A percentile compares a stretch with the other conserved stretches of the same genome.
Conservation (phyloP, 2,888 invertebrate genomes). For the Atherix ibis region DNA sequence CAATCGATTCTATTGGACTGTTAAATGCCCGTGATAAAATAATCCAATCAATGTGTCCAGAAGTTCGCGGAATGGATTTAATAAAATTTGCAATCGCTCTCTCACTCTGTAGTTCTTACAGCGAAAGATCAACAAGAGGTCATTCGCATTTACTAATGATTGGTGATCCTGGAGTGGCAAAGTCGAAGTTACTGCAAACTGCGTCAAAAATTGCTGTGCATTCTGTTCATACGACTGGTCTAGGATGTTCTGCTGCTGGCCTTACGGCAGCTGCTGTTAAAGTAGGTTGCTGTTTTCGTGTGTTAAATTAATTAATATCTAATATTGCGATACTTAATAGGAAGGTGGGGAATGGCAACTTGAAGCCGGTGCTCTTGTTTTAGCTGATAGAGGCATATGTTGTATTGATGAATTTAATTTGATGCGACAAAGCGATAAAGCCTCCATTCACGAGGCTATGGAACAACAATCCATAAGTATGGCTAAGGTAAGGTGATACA, state of each 20-base stretch:
- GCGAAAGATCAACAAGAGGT: slow-evolving; percentile 47
- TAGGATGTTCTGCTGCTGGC: slow-evolving; percentile 75
- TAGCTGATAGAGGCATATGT: slow-evolving; percentile 79
- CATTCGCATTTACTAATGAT: slow-evolving; percentile 74
- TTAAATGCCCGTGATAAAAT: slow-evolving; percentile 63
- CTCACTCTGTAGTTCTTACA: slow-evolving; percentile 36
- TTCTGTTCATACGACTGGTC: slow-evolving; percentile 71
- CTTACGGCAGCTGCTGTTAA: slow-evolving; percentile 75
- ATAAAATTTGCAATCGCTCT: slow-evolving; percentile 74
- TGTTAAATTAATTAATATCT: not conserved
- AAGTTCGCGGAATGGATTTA: slow-evolving; percentile 68
- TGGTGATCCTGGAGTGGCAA: slow-evolving; percentile 82
- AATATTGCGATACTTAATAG: slow-evolving; percentile 30
- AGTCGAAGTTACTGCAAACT: slow-evolving; percentile 67
- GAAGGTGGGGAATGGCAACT: slow-evolving; percentile 82
- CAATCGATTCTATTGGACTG: slow-evolving; percentile 42
- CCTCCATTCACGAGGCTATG: slow-evolving; percentile 85
- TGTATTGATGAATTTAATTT: slow-evolving; percentile 85
- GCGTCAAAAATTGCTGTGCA: slow-evolving; percentile 37
- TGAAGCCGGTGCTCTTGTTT: slow-evolving; percentile 76
- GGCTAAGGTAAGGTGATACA: slow-evolving; percentile 40
- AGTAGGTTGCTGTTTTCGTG: slow-evolving; percentile 33
- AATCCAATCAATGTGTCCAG: slow-evolving; percentile 66
- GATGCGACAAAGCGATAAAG: slow-evolving; percentile 64
- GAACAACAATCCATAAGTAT: slow-evolving; percentile 88